phyloP scores from a whole-genome alignment of 64 coral and sea anemone genomes.

The Exaiptasia diaphana region DNA sequence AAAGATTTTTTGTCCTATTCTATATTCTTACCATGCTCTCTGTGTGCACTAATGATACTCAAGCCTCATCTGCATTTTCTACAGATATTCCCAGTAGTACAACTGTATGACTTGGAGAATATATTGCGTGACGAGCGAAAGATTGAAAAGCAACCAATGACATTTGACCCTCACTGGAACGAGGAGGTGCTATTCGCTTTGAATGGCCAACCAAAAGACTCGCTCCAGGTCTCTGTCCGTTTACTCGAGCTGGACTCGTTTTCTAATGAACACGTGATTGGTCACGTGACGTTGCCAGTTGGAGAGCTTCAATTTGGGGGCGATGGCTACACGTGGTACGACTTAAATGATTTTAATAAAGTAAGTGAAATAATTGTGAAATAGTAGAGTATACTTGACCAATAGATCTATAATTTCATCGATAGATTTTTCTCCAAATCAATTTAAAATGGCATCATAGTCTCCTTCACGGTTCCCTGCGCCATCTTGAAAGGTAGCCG shows the following conservation, averaged over 20 bases:
- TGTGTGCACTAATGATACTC: no score
- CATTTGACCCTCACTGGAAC: slow-evolving; percentile 71
- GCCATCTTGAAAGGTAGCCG: no score
- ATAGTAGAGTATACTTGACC: background rate
- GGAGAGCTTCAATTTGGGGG: slow-evolving; percentile 8
- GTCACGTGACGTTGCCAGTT: slow-evolving; percentile 62
- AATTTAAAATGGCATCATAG: no score
- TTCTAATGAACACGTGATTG: slow-evolving; percentile 85
- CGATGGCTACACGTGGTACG: slow-evolving; percentile 56
- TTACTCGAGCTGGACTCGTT: slow-evolving; percentile 76
- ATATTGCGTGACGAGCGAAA: slow-evolving; percentile 59
- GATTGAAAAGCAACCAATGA: slow-evolving; percentile 75
- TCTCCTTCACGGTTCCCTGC: no score
- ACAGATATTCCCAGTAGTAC: slow-evolving; percentile 23
- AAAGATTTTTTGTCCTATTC: no score
- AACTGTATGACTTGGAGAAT: slow-evolving; percentile 25
- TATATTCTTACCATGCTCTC: no score
- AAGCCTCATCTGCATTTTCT: no score
- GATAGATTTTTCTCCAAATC: background rate
- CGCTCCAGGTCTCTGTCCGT: slow-evolving; percentile 28
- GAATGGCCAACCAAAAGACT: slow-evolving; percentile 36
- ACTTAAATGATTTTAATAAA: slow-evolving; percentile 41
- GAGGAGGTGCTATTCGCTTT: slow-evolving; percentile 73
- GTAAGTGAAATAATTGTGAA: no score
- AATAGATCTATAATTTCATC: background rate